Percentiles rank a stretch among this genome's conserved stretches.
Evolutionary conservation across 2,888 invertebrate genomes (phyloP).

Genomic region (Chymomyza fuscimana): DNA sequence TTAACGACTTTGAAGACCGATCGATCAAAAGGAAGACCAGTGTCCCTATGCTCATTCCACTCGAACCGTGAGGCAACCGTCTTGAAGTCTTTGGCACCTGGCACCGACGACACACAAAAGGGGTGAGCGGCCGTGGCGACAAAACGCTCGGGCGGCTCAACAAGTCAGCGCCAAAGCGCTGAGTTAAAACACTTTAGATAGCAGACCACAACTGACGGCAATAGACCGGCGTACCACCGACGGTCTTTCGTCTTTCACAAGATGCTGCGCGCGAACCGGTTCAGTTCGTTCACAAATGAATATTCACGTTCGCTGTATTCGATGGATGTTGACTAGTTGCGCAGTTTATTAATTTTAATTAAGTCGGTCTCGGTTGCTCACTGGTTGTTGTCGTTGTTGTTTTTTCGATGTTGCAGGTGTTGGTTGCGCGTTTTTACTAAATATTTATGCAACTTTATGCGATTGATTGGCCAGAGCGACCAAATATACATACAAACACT

Average conservation of each 20-base stretch:
- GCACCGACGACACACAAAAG: conserved; percentile 64
- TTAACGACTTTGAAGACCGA: conserved; percentile 80
- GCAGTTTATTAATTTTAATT: conserved; percentile 13
- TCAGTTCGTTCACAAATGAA: not conserved
- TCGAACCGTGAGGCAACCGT: conserved; percentile 80
- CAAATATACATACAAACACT: conserved; percentile 9
- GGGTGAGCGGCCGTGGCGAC: conserved; percentile 11
- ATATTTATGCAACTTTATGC: conserved; percentile 1
- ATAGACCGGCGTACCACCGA: conserved; percentile 2
- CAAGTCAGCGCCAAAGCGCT: conserved; percentile 31
- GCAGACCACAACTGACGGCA: not conserved
- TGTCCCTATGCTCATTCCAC: conserved; percentile 80
- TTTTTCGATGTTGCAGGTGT: conserved; percentile 4
- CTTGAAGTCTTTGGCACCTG: conserved; percentile 77
- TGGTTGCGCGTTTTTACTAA: not conserved
- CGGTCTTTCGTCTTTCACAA: not conserved
- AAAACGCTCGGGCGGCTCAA: conserved; percentile 31
- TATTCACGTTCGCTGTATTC: not conserved
- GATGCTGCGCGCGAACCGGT: conserved; percentile 8
- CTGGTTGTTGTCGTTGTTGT: conserved; percentile 10
- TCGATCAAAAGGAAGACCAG: conserved; percentile 80
- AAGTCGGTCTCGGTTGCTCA: conserved; percentile 1
- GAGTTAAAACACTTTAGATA: not conserved
- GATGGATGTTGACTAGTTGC: conserved; percentile 5
- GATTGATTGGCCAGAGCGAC: conserved; percentile 1